These are phyloP conservation scores for Diabrotica undecimpunctata DNA, from an alignment of 1,140 invertebrate genomes.

Conservation along the genomic window DNA sequence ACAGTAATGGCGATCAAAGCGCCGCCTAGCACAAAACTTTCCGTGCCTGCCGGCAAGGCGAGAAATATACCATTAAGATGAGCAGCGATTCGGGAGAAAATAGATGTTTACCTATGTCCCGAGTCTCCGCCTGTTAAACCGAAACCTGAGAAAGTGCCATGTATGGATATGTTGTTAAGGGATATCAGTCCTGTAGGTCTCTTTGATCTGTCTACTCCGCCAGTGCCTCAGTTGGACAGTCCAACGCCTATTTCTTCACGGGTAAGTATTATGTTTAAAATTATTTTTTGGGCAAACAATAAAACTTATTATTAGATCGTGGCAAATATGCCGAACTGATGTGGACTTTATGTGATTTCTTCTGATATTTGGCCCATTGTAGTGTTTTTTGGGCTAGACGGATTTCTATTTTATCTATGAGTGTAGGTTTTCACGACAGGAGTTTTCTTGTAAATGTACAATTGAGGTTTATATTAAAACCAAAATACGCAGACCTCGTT, in stretches of 20 bases:
- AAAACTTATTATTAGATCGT: no score
- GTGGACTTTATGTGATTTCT: no score
- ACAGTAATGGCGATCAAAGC: slow-evolving; percentile 91
- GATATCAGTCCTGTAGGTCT: slow-evolving; percentile 40
- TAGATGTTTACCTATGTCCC: slow-evolving; percentile 61
- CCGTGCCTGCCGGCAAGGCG: slow-evolving; percentile 55
- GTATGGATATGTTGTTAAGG: slow-evolving; percentile 41
- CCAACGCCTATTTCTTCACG: slow-evolving; percentile 43
- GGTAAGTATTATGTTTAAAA: slow-evolving; percentile 34
- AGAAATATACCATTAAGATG: slow-evolving; percentile 76
- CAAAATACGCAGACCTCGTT: no score
- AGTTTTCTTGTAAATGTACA: no score
- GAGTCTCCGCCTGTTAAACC: slow-evolving; percentile 35
- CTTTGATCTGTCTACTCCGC: slow-evolving; percentile 41
- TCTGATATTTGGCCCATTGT: no score
- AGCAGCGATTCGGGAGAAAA: slow-evolving; percentile 84
- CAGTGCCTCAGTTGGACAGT: slow-evolving; percentile 45
- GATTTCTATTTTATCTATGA: no score
- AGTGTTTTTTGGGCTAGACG: no score
- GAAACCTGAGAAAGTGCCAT: slow-evolving; percentile 38
- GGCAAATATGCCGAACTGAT: no score
- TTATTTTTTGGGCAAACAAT: no score
- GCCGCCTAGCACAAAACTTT: slow-evolving; percentile 78
- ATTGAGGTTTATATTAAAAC: no score
- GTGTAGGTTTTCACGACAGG: no score